Evolutionary conservation across 2,797 vertebrate genomes (phyloP), one percentile per base, ranked within the genome.

Genomic region (Sebastes kiyomatsui): DNA sequence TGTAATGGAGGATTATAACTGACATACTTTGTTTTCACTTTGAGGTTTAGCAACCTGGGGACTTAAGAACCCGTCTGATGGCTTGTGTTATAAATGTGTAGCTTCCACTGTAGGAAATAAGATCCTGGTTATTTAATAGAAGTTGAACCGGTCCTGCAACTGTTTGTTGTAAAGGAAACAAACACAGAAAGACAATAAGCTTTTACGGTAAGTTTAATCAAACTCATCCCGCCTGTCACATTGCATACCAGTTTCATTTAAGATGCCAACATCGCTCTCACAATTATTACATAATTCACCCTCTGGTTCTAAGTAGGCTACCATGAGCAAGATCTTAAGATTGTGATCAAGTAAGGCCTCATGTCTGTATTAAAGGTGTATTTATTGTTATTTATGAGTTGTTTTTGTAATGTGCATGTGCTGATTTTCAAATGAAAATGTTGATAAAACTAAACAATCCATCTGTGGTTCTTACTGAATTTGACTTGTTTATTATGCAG

Each of bases 391-490:
- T 65, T 5, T 12, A 14, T 49, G 18, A 30, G 14, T 23, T 62
- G 78, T 80, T 33, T 67, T 84, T 82, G 80, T 82, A 70, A 74
- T 52, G 67, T 83, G 61, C 61, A 56, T 60, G 56, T 69, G 64
- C 35, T 68, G 49, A 25, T 75, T 88, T 87, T 87, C 20, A 85
- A 76, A 91, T 79, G 2, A 85, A 88, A 71, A 46, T 78, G 72
- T 77, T 76, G n/a, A 60, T 65, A 55, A 86, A 81, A 77, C 16
- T 9, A 35, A 74, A 70, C 27, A 0, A 7, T 8, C 3, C 14
- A 0, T 60, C 55, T 72, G 75, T 38, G 25, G 32, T 74, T 76
- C 54, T 62, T 54, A 33, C 7, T 46, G 18, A 9, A 28, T 5
- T 23, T 75, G 25, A 16, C 12, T 16, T 14, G 14, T 55, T 71